Conservation (phyloP, 1,140 invertebrate genomes). For the Megalopta genalis region DNA sequence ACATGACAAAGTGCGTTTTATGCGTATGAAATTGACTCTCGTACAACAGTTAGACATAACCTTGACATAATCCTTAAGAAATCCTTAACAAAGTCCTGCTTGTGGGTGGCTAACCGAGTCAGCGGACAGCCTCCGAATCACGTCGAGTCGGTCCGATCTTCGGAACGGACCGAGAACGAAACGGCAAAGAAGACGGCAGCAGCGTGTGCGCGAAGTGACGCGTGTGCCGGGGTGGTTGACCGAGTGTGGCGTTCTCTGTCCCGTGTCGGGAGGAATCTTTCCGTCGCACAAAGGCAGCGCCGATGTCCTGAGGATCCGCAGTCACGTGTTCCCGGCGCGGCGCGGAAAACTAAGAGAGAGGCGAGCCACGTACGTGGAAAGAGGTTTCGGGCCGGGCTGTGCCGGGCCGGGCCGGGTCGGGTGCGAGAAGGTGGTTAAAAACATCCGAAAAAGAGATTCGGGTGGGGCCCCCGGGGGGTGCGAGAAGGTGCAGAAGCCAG, state of each 20-base stretch:
- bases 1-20: too few relatives aligned
- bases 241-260: slow-evolving; percentile 13
- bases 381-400: slow-evolving; percentile 4
- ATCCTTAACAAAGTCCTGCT: too few relatives aligned
- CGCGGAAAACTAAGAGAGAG: slow-evolving; percentile 46
- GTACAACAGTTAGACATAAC: too few relatives aligned
- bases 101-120: too few relatives aligned
- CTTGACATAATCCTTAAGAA: too few relatives aligned
- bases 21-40: too few relatives aligned
- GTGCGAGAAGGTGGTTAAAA: slow-evolving; percentile 54
- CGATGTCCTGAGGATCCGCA: slow-evolving; percentile 60
- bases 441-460: slow-evolving; percentile 68
- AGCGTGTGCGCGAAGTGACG: neutral
- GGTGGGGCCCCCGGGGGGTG: slow-evolving; percentile 27
- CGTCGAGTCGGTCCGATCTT: too few relatives aligned
- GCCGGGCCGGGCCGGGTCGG: too few relatives aligned
- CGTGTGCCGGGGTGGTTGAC: slow-evolving; percentile 4
- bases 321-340: slow-evolving; percentile 49
- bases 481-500: slow-evolving; percentile 53
- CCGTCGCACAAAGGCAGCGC: slow-evolving; percentile 26
- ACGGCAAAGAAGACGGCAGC: neutral
- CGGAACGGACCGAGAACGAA: too few relatives aligned
- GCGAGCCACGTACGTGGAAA: slow-evolving; percentile 29
- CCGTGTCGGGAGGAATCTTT: slow-evolving; percentile 40
- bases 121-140: too few relatives aligned